A percentile compares a stretch with the other conserved stretches of the same genome.
Evolutionary conservation across 2,888 invertebrate species (phyloP).

Genomic region (Ecliptopera silaceata): DNA sequence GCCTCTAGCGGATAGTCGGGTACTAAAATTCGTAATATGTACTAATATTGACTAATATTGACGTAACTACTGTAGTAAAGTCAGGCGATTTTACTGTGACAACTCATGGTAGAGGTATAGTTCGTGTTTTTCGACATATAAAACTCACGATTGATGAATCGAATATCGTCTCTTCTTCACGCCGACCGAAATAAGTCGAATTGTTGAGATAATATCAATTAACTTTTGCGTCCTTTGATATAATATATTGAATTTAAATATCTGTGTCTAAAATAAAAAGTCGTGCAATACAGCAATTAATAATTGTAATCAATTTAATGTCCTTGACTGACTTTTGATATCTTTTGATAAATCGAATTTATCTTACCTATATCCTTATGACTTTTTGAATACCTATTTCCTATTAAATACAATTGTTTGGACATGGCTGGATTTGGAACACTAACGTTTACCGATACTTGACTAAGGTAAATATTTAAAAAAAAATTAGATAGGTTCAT

Average conservation of each 20-base stretch:
- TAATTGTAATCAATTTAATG: neutral
- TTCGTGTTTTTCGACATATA: constrained; percentile 56
- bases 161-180: constrained; percentile 28
- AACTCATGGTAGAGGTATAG: too few relatives aligned
- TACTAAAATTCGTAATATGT: too few relatives aligned
- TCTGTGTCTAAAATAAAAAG: constrained; percentile 4
- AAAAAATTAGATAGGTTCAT: too few relatives aligned
- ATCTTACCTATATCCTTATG: neutral
- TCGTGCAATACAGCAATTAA: constrained; percentile 13
- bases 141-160: constrained; percentile 48
- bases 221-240: constrained; percentile 1
- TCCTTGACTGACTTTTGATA: neutral
- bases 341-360: neutral
- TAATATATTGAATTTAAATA: constrained; percentile 4
- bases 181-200: constrained; percentile 49
- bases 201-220: constrained; percentile 47
- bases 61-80: too few relatives aligned
- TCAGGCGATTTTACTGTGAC: too few relatives aligned
- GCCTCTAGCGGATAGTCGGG: too few relatives aligned
- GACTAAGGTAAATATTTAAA: too few relatives aligned
- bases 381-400: neutral
- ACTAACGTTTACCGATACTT: too few relatives aligned
- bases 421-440: too few relatives aligned
- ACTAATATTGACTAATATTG: too few relatives aligned
- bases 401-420: neutral